Evolutionary conservation across 2,113 vertebrate species (phyloP).

Genomic region (Cinclus mexicanus): DNA sequence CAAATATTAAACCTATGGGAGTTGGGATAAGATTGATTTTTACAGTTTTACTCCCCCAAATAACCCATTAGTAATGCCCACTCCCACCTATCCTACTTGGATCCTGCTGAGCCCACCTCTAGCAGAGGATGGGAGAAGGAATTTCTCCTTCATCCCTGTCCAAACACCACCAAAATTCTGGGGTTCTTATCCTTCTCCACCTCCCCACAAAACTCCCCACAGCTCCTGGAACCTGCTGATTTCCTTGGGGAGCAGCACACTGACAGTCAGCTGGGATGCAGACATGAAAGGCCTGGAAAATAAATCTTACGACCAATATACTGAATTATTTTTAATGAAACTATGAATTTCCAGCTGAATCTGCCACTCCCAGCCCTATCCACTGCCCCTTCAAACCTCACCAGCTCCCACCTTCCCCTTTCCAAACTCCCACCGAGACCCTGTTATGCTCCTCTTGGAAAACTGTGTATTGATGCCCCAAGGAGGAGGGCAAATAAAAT

Average conservation of each 20-base stretch:
- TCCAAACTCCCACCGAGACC: background rate
- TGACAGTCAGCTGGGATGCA: background rate
- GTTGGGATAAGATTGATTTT: background rate
- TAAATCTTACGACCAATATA: background rate
- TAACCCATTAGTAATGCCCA: background rate
- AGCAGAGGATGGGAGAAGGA: background rate
- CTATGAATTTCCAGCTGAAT: background rate
- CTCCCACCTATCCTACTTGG: background rate
- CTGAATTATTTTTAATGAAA: background rate
- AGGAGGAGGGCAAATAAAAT: constrained; percentile 40
- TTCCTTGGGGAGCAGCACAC: background rate
- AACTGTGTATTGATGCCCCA: background rate
- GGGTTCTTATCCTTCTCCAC: background rate
- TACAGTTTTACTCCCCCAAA: background rate
- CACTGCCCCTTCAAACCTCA: background rate
- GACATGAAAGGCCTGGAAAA: background rate
- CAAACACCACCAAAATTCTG: background rate
- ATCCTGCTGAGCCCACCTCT: background rate
- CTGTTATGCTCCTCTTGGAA: background rate
- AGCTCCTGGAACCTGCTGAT: background rate
- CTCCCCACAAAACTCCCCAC: background rate
- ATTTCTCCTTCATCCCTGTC: background rate
- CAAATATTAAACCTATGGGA: background rate
- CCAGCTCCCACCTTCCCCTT: background rate
- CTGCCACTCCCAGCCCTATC: background rate